Base-by-base conservation (phyloP, 2,888 invertebrate genomes). In the Polymixis flavicincta region DNA sequence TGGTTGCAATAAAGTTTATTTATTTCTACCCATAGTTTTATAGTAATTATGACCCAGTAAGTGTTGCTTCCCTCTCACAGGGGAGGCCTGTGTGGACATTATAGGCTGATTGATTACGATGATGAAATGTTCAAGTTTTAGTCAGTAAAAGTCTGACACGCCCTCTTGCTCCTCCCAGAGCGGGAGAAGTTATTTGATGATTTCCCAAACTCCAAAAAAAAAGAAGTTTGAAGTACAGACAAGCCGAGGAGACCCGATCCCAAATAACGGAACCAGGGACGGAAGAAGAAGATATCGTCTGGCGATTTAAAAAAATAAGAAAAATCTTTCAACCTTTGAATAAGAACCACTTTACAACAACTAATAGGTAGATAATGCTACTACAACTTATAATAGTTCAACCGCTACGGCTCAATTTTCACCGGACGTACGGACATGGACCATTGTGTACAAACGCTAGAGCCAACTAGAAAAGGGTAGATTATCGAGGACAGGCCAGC, bases 361-460 rank as follows among this genome's bases (percentile, higher is more conserved):
- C 11, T 45, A 45, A 11, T 13, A 11, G 2, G 13, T 2, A 9
- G 11, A 42, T 42, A 42, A 42, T 42, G 6, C 42, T 45, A 45
- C 42, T 11, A 37, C 19, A 65, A 19, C n/a, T 59, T 0, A 28
- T 45, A 22, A 45, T n/a, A 42, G 60, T 42, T 42, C n/a, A n/a
- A 48, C n/a, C 37, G 22, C 25, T 6, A 9, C 17, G 3, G 45
- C 11, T 61, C 7, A 82, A 25, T 50, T 19, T 52, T 54, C 25
- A 66, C 52, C 45, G 48, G 5, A 45, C 22, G 42, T 17, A n/a
- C 55, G 22, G 32, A 48, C 67, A 57, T 63, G 25, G 48, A 9
- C 52, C 17, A 19, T 64, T 83, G 78, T 69, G 63, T 64, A 57
- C 78, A 78, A 37, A 59, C 48, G 50, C 37, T 67, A 59, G 60